Base-by-base conservation (phyloP, 2,797 vertebrate genomes). In the Chaetophractus vellerosus region DNA sequence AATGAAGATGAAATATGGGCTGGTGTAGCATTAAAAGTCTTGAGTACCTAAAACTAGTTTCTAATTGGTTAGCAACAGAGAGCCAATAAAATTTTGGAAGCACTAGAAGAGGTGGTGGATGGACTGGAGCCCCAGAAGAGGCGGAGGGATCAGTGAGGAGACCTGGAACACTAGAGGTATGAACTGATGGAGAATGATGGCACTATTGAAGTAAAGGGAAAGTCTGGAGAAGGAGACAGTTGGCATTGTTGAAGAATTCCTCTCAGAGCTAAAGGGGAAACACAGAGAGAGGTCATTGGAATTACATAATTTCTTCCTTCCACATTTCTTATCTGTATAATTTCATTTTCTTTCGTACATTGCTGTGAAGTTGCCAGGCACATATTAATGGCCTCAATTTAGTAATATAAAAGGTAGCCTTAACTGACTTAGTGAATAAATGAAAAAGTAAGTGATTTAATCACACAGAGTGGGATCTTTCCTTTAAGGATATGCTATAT, bases 331-430 rank as follows among this genome's bases (percentile, higher is more conserved):
- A 59, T n/a, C 12, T 80, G 36, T 66, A 26, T 63, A 61, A 80
- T 48, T 94, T 92, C 33, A 69, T 63, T 88, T 88, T 83, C 26
- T 93, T 33, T 83, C 24, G 28, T 24, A 57, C 2, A 55, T 2
- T 90, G 81, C 50, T 69, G 61, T 82, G 38, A 94, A 74, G 18
- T 52, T 88, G 38, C 66, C 74, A 74, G 26, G 83, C 28, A n/a
- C 28, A 61, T 31, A 74, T 23, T 59, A 57, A 52, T 4, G 28
- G 88, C 7, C 48, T 38, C 33, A 72, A 45, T 50, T 66, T 61
- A 83, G 71, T 79, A 66, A n/a, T 48, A 66, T 48, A 28, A 71
- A 91, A 82, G 50, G 57, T 2, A 87, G 75, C 6, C 23, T 82
- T 78, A 86, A 26, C 41, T 87, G 63, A 81, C 31, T 84, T 31